phyloP scores from a whole-genome alignment of 2,113 vertebrate genomes.

The Amphiprion ocellaris region DNA sequence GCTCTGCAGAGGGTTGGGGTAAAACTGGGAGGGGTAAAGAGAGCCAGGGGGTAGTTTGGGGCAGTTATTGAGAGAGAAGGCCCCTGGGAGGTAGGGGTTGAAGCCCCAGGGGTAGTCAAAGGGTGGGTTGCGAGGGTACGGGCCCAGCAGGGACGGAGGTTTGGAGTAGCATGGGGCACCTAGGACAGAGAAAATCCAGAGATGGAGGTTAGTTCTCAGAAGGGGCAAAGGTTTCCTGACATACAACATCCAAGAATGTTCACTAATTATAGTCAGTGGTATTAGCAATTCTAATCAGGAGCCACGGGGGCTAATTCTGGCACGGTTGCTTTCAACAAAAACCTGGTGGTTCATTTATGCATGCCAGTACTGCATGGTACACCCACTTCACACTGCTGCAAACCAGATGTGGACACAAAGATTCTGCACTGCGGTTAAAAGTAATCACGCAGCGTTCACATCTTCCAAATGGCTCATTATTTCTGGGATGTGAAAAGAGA shows the following conservation, averaged over 20 bases:
- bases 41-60: conserved; percentile 91
- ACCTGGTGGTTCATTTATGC: conserved; percentile 75
- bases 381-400: conserved; percentile 45
- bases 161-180: conserved; percentile 90
- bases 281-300: conserved; percentile 81
- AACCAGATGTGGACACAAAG: conserved; percentile 60
- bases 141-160: conserved; percentile 89
- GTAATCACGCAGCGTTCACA: conserved; percentile 17
- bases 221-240: conserved; percentile 78
- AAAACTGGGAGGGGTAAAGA: conserved; percentile 92
- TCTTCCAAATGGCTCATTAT: conserved; percentile 7
- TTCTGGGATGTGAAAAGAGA: conserved; percentile 11
- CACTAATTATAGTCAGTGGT: conserved; percentile 72
- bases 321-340: conserved; percentile 66
- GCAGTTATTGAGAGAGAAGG: conserved; percentile 90
- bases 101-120: conserved; percentile 95
- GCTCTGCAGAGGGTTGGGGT: conserved; percentile 89
- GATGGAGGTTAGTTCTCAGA: conserved; percentile 66
- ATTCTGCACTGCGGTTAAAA: conserved; percentile 32
- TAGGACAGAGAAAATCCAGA: conserved; percentile 75
- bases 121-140: conserved; percentile 87
- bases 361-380: conserved; percentile 66
- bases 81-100: conserved; percentile 90
- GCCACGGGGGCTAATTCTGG: conserved; percentile 77
- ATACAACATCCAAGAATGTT: conserved; percentile 79